Base-by-base conservation (phyloP, 2,113 vertebrate species). In the Panthera tigris region DNA sequence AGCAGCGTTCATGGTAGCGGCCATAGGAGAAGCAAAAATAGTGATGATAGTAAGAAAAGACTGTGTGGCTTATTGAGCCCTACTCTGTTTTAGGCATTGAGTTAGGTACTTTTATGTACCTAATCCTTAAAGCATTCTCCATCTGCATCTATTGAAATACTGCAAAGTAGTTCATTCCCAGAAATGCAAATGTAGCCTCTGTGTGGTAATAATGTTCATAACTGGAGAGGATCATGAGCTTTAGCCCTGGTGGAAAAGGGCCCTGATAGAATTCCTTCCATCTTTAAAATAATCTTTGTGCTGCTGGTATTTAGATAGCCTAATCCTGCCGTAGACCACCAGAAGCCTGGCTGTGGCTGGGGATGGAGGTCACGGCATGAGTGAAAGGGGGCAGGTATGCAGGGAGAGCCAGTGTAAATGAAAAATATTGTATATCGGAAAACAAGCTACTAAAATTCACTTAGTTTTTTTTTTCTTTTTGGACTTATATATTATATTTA, bases 251-350 rank as follows among this genome's bases (percentile, higher is more conserved):
- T 61, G 5, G 57, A 71, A 63, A 73, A 52, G 71, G 87, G 9
- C 29, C 69, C 50, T 55, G 69, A 66, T 85, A 48, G 65, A 93
- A 95, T 95, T 87, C 45, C 61, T 88, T 61, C n/a, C 45, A 12
- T 92, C 57, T 90, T 78, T 57, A 52, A 90, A 85, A 79, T 91
- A 73, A 73, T 39, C 80, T 50, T 41, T 33, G 36, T 85, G 50
- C 86, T 81, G 66, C 92, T 85, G 69, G 39, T 71, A 78, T 96
- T 95, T 90, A 69, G 52, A 65, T 41, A 66, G 45, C 55, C 55
- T 92, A 48, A 94, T 88, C 97, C 87, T 91, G 57, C 84, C 73
- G 27, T 8, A 66, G 80, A 45, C 52, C 65, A 63, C 71, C 6
- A 14, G 55, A 45, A 84, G 83, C 12, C 14, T 41, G 31, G 14